Percentiles rank a stretch among this genome's conserved stretches.
Conservation (phyloP, 2,888 invertebrate species). For the Hemaris fuciformis region DNA sequence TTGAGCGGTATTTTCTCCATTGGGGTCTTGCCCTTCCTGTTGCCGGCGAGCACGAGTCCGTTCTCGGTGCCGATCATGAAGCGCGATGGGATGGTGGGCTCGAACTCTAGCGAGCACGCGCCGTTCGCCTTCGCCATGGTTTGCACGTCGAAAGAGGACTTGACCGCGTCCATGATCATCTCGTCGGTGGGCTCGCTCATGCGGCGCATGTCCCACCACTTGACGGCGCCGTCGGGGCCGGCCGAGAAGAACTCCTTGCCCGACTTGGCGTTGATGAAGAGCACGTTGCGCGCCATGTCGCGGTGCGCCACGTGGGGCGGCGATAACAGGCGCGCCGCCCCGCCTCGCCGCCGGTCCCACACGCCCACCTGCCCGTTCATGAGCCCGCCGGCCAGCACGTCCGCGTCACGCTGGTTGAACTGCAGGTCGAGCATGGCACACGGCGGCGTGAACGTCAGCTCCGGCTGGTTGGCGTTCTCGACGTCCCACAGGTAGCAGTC, state of each 20-base stretch:
- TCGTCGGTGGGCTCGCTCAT: slow-evolving; percentile 84
- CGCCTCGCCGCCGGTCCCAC: slow-evolving; percentile 91
- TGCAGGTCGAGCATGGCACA: slow-evolving; percentile 89
- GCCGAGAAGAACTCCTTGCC: slow-evolving; percentile 96
- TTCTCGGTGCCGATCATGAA: slow-evolving; percentile 88
- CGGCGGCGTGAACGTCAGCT: slow-evolving; percentile 84
- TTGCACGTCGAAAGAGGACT: slow-evolving; percentile 72
- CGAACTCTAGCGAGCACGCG: slow-evolving; percentile 84
- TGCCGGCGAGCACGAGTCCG: slow-evolving; percentile 84
- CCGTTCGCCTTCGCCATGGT: slow-evolving; percentile 81
- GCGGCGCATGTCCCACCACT: slow-evolving; percentile 89
- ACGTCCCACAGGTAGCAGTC: slow-evolving; percentile 91
- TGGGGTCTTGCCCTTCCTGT: slow-evolving; percentile 86
- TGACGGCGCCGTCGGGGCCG: slow-evolving; percentile 92
- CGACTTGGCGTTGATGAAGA: slow-evolving; percentile 96
- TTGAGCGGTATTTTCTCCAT: slow-evolving; percentile 83
- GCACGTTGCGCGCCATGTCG: slow-evolving; percentile 90
- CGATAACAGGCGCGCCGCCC: slow-evolving; percentile 85
- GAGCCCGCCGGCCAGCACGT: slow-evolving; percentile 85
- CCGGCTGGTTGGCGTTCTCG: slow-evolving; percentile 91
- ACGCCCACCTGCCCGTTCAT: slow-evolving; percentile 84
- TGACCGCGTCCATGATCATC: slow-evolving; percentile 84
- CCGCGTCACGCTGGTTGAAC: slow-evolving; percentile 90
- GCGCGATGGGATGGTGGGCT: slow-evolving; percentile 87
- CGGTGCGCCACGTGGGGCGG: slow-evolving; percentile 91